Percentiles rank a stretch among this genome's conserved stretches.
phyloP scores from a whole-genome alignment of 64 coral and sea anemone genomes.

The Stichodactyla mertensii region DNA sequence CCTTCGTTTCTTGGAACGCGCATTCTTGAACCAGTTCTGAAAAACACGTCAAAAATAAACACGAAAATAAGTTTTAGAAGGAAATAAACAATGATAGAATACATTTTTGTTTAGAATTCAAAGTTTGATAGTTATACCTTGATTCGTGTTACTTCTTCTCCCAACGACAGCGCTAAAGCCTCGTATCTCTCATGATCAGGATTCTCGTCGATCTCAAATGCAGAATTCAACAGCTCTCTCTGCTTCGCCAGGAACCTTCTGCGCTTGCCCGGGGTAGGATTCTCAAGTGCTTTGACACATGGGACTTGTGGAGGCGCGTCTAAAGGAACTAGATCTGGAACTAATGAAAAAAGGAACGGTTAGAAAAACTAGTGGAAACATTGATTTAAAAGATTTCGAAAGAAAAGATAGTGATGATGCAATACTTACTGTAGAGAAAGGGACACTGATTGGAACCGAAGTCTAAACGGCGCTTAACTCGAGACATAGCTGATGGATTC shows the following conservation, averaged over 20 bases:
- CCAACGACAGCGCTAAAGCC: background rate
- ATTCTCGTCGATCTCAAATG: background rate
- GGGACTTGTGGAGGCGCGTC: background rate
- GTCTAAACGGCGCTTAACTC: background rate
- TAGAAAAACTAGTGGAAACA: background rate
- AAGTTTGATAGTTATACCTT: background rate
- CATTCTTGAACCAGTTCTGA: conserved; percentile 9
- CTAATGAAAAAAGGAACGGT: background rate
- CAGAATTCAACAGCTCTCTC: background rate
- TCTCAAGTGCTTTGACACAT: background rate
- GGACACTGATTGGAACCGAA: background rate
- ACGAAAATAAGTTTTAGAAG: background rate
- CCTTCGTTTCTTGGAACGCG: background rate
- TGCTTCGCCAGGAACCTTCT: background rate
- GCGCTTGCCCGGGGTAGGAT: background rate
- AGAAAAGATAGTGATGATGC: background rate
- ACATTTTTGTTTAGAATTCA: background rate
- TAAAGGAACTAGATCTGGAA: background rate
- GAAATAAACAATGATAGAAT: background rate
- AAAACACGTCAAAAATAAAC: background rate
- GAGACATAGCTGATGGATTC: background rate
- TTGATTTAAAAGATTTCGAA: background rate
- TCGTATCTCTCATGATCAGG: background rate
- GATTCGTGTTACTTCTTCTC: background rate
- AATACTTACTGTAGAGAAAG: background rate